Evolutionary conservation across 2,113 vertebrate genomes (phyloP), one percentile per base, ranked within the genome.

Genomic region (Amia ocellicauda): DNA sequence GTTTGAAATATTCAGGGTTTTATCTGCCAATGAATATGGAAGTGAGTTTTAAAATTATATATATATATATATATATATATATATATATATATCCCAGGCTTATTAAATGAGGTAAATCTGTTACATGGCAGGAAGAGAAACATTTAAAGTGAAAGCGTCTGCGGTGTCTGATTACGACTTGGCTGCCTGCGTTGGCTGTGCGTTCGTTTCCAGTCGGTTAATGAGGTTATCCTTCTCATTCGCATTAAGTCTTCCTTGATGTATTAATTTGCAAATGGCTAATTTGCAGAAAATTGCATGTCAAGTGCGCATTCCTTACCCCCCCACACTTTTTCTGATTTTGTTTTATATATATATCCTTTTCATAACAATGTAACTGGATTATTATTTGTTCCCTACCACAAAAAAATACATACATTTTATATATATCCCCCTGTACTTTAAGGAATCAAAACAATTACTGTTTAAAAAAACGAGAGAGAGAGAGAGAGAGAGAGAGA

Each of bases 361-460:
- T 58, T 59, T 65, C 60, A 74, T 76, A 69, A 29, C 31, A 74
- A 54, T 45, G 51, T 74, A 78, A 81, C 79, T 70, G 72, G 51
- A 64, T 50, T 54, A 27, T 68, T 57, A 61, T 36, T 36, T 36
- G 5, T 36, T 36, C 11, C 11, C 31, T 36, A 11, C 31, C 31
- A 11, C 23, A 24, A 49, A 58, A n/a, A n/a, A n/a, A n/a, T n/a
- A n/a, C n/a, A n/a, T n/a, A n/a, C n/a, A n/a, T n/a, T n/a, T n/a
- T n/a, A n/a, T n/a, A n/a, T n/a, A n/a, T n/a, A n/a, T n/a, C n/a
- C n/a, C n/a, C n/a, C n/a, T n/a, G n/a, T n/a, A n/a, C n/a, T n/a
- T n/a, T n/a, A n/a, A n/a, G n/a, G n/a, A n/a, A n/a, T n/a, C n/a
- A n/a, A n/a, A n/a, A n/a, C n/a, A n/a, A n/a, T n/a, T n/a, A n/a